These are phyloP conservation scores for Dryas iulia DNA, from an alignment of 1,140 invertebrate genomes.

Conservation along the genomic window DNA sequence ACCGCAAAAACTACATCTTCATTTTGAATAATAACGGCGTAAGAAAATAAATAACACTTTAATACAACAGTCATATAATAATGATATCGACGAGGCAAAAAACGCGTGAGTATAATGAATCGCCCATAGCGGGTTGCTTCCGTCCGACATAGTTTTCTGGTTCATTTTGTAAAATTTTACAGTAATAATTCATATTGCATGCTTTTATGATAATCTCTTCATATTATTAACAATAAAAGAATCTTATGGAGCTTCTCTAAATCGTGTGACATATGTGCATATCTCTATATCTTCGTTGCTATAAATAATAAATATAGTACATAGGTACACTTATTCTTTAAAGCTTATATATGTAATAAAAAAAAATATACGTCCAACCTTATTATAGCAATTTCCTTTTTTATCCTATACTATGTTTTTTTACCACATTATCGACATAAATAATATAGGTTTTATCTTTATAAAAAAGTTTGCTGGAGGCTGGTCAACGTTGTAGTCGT, in stretches of 20 bases:
- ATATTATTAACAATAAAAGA: neutral
- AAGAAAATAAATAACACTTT: conserved; percentile 65
- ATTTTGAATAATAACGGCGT: conserved; percentile 59
- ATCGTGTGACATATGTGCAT: too few species aligned
- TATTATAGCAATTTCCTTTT: neutral
- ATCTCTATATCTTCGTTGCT: too few species aligned
- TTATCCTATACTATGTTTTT: neutral
- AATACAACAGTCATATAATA: conserved; percentile 48
- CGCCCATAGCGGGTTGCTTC: conserved; percentile 27
- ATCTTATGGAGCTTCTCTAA: neutral
- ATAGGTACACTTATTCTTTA: too few species aligned
- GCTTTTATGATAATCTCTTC: neutral
- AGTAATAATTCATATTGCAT: conserved; percentile 12
- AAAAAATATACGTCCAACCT: neutral
- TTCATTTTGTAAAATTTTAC: conserved; percentile 17
- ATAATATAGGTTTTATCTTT: neutral
- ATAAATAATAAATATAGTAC: too few species aligned
- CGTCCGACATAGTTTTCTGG: conserved; percentile 24
- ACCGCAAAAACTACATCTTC: conserved; percentile 64
- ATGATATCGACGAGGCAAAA: conserved; percentile 48
- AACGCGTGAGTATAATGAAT: conserved; percentile 31
- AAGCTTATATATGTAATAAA: too few species aligned
- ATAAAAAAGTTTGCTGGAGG: neutral
- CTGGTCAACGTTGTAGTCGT: neutral
- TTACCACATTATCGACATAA: neutral